Conservation (phyloP, 2,113 vertebrate species). For the Plecotus auritus region DNA sequence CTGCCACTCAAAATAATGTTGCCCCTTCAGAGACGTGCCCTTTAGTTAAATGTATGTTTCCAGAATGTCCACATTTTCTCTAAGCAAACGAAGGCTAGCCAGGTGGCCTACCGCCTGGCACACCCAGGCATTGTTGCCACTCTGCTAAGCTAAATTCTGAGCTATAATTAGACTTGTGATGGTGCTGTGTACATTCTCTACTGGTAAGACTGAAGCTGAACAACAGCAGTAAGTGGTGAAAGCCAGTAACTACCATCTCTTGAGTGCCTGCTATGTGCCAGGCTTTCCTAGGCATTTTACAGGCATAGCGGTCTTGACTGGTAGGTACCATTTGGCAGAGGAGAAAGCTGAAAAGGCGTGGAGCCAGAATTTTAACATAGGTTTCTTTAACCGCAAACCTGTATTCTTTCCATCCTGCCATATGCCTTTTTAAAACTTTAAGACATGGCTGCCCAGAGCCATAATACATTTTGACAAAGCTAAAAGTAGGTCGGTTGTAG, state of each 20-base stretch:
- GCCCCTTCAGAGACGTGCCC: neutral
- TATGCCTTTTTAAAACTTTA: neutral
- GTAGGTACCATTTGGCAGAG: neutral
- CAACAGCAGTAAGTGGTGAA: neutral
- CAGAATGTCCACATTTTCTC: neutral
- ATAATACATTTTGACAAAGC: neutral
- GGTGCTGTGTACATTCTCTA: neutral
- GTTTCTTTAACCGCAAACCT: neutral
- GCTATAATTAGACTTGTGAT: neutral
- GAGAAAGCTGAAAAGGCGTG: neutral
- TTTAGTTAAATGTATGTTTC: neutral
- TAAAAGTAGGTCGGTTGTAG: neutral
- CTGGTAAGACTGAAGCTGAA: neutral
- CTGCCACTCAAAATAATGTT: neutral
- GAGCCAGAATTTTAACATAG: neutral
- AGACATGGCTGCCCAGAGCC: neutral
- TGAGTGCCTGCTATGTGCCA: neutral
- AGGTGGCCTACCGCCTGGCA: neutral
- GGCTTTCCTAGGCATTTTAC: neutral
- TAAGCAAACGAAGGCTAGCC: neutral
- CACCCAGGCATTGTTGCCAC: neutral
- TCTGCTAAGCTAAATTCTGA: neutral
- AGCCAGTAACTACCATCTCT: neutral
- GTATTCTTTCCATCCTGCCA: neutral
- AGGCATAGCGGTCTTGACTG: neutral